These are phyloP conservation scores for Ammodytes marinus DNA, from an alignment of 2,113 vertebrate genomes.

Conservation along the genomic window DNA sequence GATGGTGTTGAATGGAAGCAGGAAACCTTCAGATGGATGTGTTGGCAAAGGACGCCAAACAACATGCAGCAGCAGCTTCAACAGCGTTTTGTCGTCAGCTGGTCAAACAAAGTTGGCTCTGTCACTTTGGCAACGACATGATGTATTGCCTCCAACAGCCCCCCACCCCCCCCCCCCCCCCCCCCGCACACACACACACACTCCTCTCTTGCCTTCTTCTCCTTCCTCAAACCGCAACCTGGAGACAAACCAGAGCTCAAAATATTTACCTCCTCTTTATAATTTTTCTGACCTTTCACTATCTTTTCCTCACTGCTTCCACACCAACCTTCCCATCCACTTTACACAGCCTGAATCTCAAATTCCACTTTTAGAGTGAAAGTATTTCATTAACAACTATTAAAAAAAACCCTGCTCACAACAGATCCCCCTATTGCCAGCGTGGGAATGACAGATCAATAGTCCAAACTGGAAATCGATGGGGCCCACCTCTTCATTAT, in stretches of 20 bases:
- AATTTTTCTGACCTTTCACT: conserved; percentile 1
- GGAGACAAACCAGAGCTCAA: conserved; percentile 43
- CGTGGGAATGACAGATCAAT: conserved; percentile 66
- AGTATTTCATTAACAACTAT: conserved; percentile 28
- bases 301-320: not conserved
- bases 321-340: conserved; percentile 9
- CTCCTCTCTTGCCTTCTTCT: not conserved
- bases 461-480: conserved; percentile 73
- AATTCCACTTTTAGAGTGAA: conserved; percentile 32
- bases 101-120: conserved; percentile 58
- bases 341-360: conserved; percentile 9
- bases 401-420: conserved; percentile 42
- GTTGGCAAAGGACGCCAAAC: not conserved
- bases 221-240: not conserved
- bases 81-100: conserved; percentile 43
- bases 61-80: not conserved
- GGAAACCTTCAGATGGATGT: conserved; percentile 1
- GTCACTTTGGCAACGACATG: conserved; percentile 44
- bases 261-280: not conserved
- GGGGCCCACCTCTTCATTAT: conserved; percentile 65
- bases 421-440: conserved; percentile 9
- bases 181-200: conserved; percentile 8
- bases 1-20: not conserved
- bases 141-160: conserved; percentile 61
- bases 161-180: conserved; percentile 33